Conservation (phyloP, 2,113 vertebrate genomes). For the Cyanoderma ruficeps region DNA sequence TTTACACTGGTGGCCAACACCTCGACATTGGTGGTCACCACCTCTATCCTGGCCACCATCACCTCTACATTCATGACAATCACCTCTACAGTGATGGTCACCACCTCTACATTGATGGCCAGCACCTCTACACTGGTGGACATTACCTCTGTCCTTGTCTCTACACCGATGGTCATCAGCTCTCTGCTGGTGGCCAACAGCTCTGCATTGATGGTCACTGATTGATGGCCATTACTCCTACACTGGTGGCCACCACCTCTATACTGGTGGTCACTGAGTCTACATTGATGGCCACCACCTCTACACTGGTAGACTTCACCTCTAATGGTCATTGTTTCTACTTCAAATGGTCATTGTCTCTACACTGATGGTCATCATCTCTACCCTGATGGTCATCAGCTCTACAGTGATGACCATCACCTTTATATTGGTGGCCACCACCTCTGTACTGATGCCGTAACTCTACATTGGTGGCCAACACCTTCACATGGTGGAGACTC, state of each 20-base stretch:
- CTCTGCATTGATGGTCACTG: too few relatives aligned
- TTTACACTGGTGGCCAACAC: too few relatives aligned
- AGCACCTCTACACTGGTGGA: fast-evolving
- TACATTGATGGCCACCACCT: fast-evolving
- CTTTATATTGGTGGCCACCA: fast-evolving
- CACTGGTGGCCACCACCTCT: fast-evolving
- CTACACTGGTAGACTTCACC: fast-evolving
- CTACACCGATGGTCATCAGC: too few relatives aligned
- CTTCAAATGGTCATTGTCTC: too few relatives aligned
- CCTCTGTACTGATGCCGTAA: background rate
- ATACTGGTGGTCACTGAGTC: too few relatives aligned
- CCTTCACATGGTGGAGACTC: background rate
- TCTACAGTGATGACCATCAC: fast-evolving
- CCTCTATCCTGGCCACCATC: too few relatives aligned
- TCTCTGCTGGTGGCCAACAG: too few relatives aligned
- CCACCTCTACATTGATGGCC: fast-evolving
- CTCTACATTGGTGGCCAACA: fast-evolving
- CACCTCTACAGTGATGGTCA: fast-evolving
- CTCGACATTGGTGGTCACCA: fast-evolving
- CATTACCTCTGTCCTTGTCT: background rate
- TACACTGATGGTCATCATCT: fast-evolving
- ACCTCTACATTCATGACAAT: fast-evolving
- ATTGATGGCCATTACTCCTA: too few relatives aligned
- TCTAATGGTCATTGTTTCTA: fast-evolving
- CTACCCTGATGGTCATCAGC: background rate